phyloP scores from a whole-genome alignment of 2,113 vertebrate species.

The Hippocampus comes region DNA sequence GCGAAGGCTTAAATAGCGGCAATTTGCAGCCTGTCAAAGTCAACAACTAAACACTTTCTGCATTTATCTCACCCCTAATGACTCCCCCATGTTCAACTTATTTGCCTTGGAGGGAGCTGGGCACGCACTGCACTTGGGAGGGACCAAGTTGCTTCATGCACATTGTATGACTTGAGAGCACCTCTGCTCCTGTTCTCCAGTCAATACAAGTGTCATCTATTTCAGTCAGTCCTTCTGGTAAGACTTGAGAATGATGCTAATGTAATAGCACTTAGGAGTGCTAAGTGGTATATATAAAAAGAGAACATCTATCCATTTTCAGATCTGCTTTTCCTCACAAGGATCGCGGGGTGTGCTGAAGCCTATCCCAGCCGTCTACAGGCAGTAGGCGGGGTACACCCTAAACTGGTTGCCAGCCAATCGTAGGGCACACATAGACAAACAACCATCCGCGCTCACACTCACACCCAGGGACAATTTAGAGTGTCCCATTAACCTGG shows the following conservation, averaged over 20 bases:
- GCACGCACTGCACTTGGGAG: not conserved
- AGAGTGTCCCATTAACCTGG: no score
- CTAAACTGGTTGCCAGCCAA: no score
- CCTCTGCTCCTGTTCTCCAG: not conserved
- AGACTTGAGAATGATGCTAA: not conserved
- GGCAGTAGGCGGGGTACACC: no score
- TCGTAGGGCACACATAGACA: no score
- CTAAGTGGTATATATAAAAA: not conserved
- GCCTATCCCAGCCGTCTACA: no score
- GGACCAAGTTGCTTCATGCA: not conserved
- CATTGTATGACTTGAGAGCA: not conserved
- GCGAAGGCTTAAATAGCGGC: not conserved
- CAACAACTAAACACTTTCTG: slow-evolving; percentile 21
- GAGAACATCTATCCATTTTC: not conserved
- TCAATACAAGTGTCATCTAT: not conserved
- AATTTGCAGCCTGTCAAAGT: slow-evolving; percentile 13
- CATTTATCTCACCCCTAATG: slow-evolving; percentile 8
- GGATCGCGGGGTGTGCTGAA: no score
- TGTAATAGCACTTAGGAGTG: not conserved
- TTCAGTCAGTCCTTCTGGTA: not conserved
- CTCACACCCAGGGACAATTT: no score
- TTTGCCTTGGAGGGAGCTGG: slow-evolving; percentile 15
- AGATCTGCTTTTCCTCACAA: no score
- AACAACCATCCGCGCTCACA: no score
- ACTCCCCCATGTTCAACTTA: slow-evolving; percentile 6